Evolutionary conservation across 2,797 vertebrate genomes (phyloP), one percentile per base, ranked within the genome.

Genomic region (Pygocentrus nattereri): DNA sequence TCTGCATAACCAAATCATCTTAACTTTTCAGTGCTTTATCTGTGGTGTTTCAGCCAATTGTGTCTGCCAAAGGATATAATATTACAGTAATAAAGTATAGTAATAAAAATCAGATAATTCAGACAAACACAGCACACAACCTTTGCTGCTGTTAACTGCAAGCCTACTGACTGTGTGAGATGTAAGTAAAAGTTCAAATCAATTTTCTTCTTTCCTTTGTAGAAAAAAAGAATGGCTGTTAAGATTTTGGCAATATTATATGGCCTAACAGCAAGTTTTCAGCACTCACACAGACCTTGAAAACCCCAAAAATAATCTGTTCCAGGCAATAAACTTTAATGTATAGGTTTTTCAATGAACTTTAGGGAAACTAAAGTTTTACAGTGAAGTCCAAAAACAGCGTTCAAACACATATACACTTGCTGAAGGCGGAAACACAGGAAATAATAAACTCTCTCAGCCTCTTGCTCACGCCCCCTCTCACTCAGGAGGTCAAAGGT

Each of bases 371-470:
- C 18, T 11, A 52, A 10, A 8, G 30, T 4, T 44, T 16, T 61
- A 84, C 49, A 86, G 34, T 84, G 69, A 79, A 75, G 78, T 74
- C 21, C 15, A 30, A 44, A 84, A 64, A 70, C 65, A 54, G 52
- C 56, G n/a, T 52, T 74, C 73, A 79, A 82, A 87, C 64, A 75
- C 41, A 52, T 50, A 80, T 67, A 70, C 72, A 73, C 67, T 41
- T 41, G 13, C 41, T 65, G 30, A 70, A 83, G 59, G 65, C 23
- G 85, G 85, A 85, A 88, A 90, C 82, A 83, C 91, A 93, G 94
- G 92, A 95, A 94, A 94, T 93, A 92, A 94, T 93, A 93, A 93
- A 94, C 92, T 93, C 90, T 88, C 86, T 84, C 87, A 91, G 90
- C 88, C 90, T 77, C 89, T 88, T 80, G 88, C 87, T 88, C 87